Conservation (phyloP, 2,113 vertebrate species). For the Hippocampus zosterae region DNA sequence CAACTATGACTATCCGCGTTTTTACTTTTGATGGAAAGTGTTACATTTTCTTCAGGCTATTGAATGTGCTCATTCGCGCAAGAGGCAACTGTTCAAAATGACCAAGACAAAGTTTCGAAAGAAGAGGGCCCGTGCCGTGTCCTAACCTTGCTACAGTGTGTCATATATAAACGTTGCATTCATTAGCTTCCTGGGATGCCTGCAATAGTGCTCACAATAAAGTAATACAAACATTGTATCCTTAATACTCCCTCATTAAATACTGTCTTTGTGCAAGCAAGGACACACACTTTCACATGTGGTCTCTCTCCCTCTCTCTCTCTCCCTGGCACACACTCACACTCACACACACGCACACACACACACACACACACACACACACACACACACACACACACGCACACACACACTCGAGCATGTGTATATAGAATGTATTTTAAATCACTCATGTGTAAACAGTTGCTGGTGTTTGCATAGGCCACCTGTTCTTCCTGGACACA, state of each 20-base stretch:
- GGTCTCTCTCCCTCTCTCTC: slow-evolving; percentile 7
- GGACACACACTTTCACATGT: slow-evolving; percentile 24
- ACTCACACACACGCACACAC: background rate
- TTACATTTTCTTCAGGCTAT: background rate
- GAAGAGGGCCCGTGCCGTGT: background rate
- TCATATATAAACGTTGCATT: slow-evolving; percentile 29
- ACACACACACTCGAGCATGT: slow-evolving; percentile 20
- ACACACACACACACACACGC: background rate
- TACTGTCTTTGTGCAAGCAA: slow-evolving; percentile 18
- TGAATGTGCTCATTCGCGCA: background rate
- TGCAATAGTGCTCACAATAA: slow-evolving; percentile 23
- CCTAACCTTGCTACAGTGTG: slow-evolving; percentile 5
- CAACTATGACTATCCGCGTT: slow-evolving; percentile 31
- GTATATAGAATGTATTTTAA: slow-evolving; percentile 62
- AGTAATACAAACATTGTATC: slow-evolving; percentile 36
- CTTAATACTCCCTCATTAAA: slow-evolving; percentile 24
- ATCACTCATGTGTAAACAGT: slow-evolving; percentile 72
- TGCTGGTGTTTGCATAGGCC: slow-evolving; percentile 71
- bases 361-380: background rate
- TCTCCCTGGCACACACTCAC: background rate
- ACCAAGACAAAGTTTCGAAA: background rate
- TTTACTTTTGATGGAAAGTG: slow-evolving; percentile 11
- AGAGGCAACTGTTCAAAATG: background rate
- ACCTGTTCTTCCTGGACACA: slow-evolving; percentile 73
- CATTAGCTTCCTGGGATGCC: slow-evolving; percentile 43